Base-by-base conservation (phyloP, 2,888 invertebrate species). In the Dasypolia templi region DNA sequence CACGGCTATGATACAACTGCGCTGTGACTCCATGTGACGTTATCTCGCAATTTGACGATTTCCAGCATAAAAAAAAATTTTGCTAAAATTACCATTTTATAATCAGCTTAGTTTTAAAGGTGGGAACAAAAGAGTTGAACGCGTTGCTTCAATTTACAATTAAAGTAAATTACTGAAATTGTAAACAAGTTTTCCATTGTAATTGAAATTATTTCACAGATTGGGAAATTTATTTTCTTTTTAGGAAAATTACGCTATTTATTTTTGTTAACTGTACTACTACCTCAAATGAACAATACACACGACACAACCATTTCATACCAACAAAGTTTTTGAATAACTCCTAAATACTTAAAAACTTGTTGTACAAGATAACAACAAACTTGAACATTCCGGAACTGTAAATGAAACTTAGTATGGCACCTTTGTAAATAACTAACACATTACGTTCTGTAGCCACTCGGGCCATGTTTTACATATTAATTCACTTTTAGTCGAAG, bases 401-500 rank as follows among this genome's bases (percentile, higher is more conserved):
- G 61, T 70, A 73, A 56, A 78, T 72, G 73, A 84, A 82, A 85
- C 78, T 68, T 56, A 46, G 61, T 56, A 70, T 17, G 65, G 44
- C 83, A 77, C 73, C 44, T 81, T 78, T 69, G 75, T 77, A 78
- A 81, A 86, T 77, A 77, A 75, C 44, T 46, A 75, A 68, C 49
- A 77, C 69, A 35, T 58, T 42, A 79, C 75, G 75, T 81, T 72
- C 65, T 75, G 68, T 66, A 69, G 66, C 68, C 44, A 62, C 78
- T 51, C 51, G 61, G 74, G 49, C 51, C 58, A 49, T 72, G 70
- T 66, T 83, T 79, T 83, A 82, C 82, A 87, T 86, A 89, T 90
- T 88, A 88, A 90, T 90, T 90, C 89, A 88, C 89, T 91, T 91
- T 89, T 88, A 87, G 86, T 62, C 32, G 64, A 71, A 84, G 83